A percentile compares a stretch with the other conserved stretches of the same genome.
Evolutionary conservation across 2,113 vertebrate species (phyloP).

Genomic region (Mesitornis unicolor): DNA sequence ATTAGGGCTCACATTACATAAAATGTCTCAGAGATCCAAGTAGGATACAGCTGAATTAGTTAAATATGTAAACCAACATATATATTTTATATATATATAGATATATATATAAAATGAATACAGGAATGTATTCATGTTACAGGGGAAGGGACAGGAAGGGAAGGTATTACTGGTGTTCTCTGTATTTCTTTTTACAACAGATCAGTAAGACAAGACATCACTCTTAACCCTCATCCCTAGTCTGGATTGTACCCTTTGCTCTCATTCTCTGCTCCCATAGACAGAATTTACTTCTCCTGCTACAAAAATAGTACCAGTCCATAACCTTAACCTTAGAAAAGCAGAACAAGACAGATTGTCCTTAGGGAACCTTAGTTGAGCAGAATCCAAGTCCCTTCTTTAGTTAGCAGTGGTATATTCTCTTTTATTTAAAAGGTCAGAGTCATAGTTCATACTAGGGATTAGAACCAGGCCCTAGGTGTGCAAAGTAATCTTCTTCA

Average conservation of each 20-base stretch:
- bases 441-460: not conserved
- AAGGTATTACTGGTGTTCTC: fast-evolving
- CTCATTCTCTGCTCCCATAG: not conserved
- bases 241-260: not conserved
- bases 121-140: no score
- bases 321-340: not conserved
- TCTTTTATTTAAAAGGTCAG: not conserved
- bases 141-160: not conserved
- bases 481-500: not conserved
- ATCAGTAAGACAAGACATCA: not conserved
- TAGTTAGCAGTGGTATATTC: not conserved
- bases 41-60: not conserved
- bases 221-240: not conserved
- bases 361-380: not conserved
- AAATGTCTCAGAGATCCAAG: not conserved
- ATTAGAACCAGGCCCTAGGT: not conserved
- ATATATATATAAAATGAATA: no score
- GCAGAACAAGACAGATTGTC: no score
- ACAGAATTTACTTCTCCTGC: not conserved
- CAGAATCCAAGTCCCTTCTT: not conserved
- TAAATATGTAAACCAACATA: no score
- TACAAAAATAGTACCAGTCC: not conserved
- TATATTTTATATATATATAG: no score
- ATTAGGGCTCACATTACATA: not conserved
- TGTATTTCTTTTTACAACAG: not conserved